Evolutionary conservation across 2,888 invertebrate genomes (phyloP), one percentile per base, ranked within the genome.

Genomic region (Leptinotarsa haldemani): DNA sequence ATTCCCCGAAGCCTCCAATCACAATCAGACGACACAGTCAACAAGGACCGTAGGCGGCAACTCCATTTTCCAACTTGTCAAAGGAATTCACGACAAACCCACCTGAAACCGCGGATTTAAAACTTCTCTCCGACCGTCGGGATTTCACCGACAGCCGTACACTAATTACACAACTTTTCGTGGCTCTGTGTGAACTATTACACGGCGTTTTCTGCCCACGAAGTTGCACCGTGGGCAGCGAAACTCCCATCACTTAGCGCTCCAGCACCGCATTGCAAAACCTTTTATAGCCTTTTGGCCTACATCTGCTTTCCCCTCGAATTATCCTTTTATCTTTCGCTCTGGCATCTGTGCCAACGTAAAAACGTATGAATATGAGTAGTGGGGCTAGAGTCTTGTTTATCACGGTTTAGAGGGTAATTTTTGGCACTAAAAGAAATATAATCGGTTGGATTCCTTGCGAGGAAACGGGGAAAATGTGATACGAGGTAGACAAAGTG

Each of bases 281-380:
- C 56, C 56, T 56, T 53, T 56, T 20, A 56, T 22, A 53, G 9
- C 56, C 56, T 56, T 56, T 20, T 20, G 56, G 20, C 56, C 56
- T 56, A 56, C 22, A 56, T 56, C 56, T 56, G 56, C 56, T 56
- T 56, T 20, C 18, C 56, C 20, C 13, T 18, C 56, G 20, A 56
- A 56, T 56, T 56, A 56, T 20, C 20, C 56, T 56, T 56, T 22
- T 56, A 56, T 56, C 56, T 56, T 20, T 2, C 12, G 1, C 13
- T 2, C 3, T 20, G n/a, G 20, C 56, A 22, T 56, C 56, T 56
- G 56, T 20, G 13, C 56, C 56, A 2, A 22, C 56, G 22, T 20
- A 56, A 56, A 56, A 56, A 22, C 12, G 20, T 20, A 56, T 56
- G 56, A 56, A 56, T 56, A 56, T 56, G 12, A 56, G 22, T 56